Evolutionary conservation across 2,113 vertebrate genomes (phyloP).

Genomic region (Syrmaticus mikado): DNA sequence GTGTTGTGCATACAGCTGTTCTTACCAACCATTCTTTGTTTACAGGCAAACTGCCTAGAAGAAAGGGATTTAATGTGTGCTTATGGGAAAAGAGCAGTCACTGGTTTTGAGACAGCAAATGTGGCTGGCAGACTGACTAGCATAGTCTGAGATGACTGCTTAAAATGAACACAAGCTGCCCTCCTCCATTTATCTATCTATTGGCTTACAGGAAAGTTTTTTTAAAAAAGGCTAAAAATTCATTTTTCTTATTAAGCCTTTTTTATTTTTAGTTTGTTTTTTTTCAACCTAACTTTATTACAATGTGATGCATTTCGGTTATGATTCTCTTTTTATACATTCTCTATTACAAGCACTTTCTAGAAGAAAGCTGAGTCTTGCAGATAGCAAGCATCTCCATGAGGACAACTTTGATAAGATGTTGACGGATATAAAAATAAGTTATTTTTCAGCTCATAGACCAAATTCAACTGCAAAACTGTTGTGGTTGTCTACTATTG

Average conservation of each 20-base stretch:
- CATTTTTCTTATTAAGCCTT: neutral
- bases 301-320: neutral
- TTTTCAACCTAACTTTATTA: neutral
- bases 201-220: rapidly evolving
- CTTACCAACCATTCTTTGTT: neutral
- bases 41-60: neutral
- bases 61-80: neutral
- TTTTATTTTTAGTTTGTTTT: neutral
- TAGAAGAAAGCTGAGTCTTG: neutral
- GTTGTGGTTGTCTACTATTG: no score
- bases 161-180: neutral
- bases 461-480: neutral
- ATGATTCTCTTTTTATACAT: neutral
- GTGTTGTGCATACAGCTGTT: neutral
- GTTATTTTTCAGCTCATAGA: neutral
- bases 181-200: no score
- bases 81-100: neutral
- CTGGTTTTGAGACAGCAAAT: neutral
- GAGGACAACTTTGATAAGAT: neutral
- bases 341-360: neutral
- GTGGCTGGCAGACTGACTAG: neutral
- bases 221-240: neutral
- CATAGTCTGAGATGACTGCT: neutral
- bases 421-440: neutral
- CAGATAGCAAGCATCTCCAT: neutral